A percentile compares a stretch with the other conserved stretches of the same genome.
phyloP scores from a whole-genome alignment of 64 coral and sea anemone genomes.

The Dendronephthya gigantea region DNA sequence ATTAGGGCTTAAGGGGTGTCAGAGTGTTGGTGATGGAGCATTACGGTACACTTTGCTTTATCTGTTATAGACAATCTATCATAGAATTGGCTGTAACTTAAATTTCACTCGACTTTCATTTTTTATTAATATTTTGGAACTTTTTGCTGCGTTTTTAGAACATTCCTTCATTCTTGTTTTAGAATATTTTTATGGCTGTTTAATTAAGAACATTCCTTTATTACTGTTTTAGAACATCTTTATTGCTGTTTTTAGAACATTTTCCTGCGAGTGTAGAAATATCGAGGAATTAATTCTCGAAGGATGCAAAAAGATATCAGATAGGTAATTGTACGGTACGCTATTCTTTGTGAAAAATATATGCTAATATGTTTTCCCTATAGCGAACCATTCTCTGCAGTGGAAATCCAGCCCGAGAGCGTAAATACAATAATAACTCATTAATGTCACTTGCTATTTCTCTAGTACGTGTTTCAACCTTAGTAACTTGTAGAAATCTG shows the following conservation, averaged over 20 bases:
- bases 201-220: no score
- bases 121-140: no score
- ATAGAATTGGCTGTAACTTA: no score
- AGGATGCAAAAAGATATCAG: slow-evolving; percentile 63
- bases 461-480: slow-evolving; percentile 81
- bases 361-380: no score
- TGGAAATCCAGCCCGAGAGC: no score
- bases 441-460: not conserved
- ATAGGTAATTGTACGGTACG: slow-evolving; percentile 41
- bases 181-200: no score
- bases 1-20: slow-evolving; percentile 79
- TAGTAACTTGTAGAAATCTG: slow-evolving; percentile 71
- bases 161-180: no score
- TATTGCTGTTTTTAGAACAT: slow-evolving; percentile 36
- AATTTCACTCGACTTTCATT: no score
- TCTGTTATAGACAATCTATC: not conserved
- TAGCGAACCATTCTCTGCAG: no score
- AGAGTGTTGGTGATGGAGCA: slow-evolving; percentile 81
- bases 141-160: no score
- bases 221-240: not conserved
- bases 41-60: slow-evolving; percentile 47
- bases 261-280: slow-evolving; percentile 63
- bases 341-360: no score
- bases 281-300: slow-evolving; percentile 63
- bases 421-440: no score